These are phyloP conservation scores for Poecile atricapillus DNA, from an alignment of 2,113 vertebrate genomes.

Conservation along the genomic window DNA sequence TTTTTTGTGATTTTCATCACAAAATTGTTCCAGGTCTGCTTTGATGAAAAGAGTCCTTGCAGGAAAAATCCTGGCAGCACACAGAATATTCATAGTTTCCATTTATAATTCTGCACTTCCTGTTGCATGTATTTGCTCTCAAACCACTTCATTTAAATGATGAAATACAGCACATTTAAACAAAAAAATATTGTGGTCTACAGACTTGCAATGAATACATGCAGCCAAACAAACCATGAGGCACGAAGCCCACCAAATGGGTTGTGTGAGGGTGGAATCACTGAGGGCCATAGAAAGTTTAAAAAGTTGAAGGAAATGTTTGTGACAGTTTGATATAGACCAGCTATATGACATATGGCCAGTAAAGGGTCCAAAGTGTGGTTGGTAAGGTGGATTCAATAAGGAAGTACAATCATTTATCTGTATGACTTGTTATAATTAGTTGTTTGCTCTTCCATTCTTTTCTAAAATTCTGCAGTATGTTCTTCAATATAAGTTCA, in stretches of 20 bases:
- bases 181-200: background rate
- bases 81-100: background rate
- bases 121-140: background rate
- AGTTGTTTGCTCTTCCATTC: background rate
- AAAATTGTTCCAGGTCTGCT: background rate
- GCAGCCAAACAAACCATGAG: background rate
- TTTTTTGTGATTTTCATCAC: too few relatives aligned
- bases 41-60: background rate
- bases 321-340: background rate
- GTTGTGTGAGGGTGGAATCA: background rate
- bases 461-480: background rate
- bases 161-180: background rate
- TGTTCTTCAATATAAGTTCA: background rate
- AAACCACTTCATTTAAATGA: background rate
- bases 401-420: background rate
- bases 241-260: background rate
- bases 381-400: background rate
- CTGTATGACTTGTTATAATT: background rate
- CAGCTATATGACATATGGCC: background rate
- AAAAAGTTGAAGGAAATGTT: background rate
- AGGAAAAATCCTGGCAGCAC: background rate
- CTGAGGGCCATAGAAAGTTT: background rate
- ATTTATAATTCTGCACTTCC: background rate
- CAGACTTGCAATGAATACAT: background rate
- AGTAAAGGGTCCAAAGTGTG: background rate